Evolutionary conservation across 2,113 vertebrate genomes (phyloP), one percentile per base, ranked within the genome.

Genomic region (Cyanistes caeruleus): DNA sequence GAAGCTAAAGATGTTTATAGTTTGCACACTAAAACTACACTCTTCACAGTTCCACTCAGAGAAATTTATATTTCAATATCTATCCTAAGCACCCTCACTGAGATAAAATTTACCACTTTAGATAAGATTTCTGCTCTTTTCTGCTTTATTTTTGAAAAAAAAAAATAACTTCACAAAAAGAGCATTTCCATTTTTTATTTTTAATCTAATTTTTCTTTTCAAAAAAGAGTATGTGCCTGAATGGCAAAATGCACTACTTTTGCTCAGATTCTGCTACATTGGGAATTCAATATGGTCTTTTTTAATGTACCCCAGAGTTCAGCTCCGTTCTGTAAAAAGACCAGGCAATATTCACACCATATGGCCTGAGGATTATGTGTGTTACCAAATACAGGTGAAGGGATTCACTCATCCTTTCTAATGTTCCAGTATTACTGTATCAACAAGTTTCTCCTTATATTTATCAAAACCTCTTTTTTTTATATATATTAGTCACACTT

Each of bases 31-130:
- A 90, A 83, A 63, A 53, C 10, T 72, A 27, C 49, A 56, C n/a
- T 87, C 55, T 89, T 95, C 80, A 86, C 53, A 92, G 52, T 82
- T 95, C 68, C 27, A 74, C 11, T 59, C 59, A 90, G 27, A 88
- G 21, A 80, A 87, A 86, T 64, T 95, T 90, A 41, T 89, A 86
- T 65, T 81, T 63, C 75, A 89, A 27, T 88, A 85, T 55, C 13
- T 94, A 79, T 75, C 68, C 31, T 72, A 96, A 95, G 39, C n/a
- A 91, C 48, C 62, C 22, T 83, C 53, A 80, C 68, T 31, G 63
- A 73, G 55, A 72, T 46, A 87, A 70, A 25, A 33, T 49, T 87
- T 93, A 82, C 27, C 60, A 24, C 44, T 73, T 75, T 30, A 68
- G 9, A 37, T 43, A 78, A 8, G 2, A 7, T 69, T 83, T 89